Base-by-base conservation (phyloP, 2,113 vertebrate genomes). In the Tympanuchus pallidicinctus region DNA sequence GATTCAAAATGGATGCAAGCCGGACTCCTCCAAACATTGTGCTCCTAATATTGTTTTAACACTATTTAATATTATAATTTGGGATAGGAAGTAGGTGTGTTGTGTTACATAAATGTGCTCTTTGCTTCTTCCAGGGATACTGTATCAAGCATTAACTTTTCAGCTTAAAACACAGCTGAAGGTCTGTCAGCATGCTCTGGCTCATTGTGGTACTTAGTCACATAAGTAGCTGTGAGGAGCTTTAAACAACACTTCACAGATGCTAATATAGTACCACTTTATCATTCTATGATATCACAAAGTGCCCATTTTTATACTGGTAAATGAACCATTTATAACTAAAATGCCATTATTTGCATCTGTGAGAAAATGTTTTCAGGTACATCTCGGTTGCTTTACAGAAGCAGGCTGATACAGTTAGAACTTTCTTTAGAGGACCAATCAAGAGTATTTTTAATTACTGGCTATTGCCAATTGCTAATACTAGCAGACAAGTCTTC, bases 51-150 rank as follows among this genome's bases (percentile, higher is more conserved):
- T 87, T 86, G 91, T 96, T 97, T 97, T 92, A 98, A 95, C 94
- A 97, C 74, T 97, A 97, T 96, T 97, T 97, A 96, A 97, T 97
- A 96, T 97, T 92, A 74, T 83, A 93, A 97, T 97, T 92, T 89
- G 93, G 75, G 91, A 93, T 86, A 84, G 93, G 92, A 90, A 95
- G 20, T 96, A 93, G 97, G 97, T 56, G 89, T 81, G 80, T 71
- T 93, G 82, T 91, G 87, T 92, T 97, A 92, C 96, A 52, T 86
- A 93, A 96, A 97, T 94, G 76, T 90, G 61, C 50, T 86, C 88
- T 94, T 96, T 90, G 95, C 88, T 96, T 97, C 81, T 95, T 96
- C 93, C 88, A 96, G 92, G 79, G 70, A 77, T 88, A 57, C 22
- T 42, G 45, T 67, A 82, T 64, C 70, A 82, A 92, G 72, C 16